Evolutionary conservation across 1,140 invertebrate genomes (phyloP).

Genomic region (Acyrthosiphon pisum): DNA sequence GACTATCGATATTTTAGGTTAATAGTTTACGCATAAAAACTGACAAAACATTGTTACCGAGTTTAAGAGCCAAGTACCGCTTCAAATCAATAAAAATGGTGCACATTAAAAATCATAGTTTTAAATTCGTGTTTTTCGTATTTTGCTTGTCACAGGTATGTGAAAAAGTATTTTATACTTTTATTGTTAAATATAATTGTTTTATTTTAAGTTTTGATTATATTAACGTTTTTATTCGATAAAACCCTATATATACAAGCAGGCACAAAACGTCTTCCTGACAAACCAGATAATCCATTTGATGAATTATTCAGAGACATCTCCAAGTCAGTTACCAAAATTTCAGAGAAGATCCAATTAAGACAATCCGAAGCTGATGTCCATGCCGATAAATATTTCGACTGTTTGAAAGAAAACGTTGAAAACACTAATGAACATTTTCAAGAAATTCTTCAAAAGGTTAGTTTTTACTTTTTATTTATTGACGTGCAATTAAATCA

Average conservation of each 20-base stretch:
- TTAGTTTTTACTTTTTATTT: conserved; percentile 33
- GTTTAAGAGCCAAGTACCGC: conserved; percentile 15
- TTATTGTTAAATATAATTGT: not conserved
- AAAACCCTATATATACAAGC: conserved; percentile 3
- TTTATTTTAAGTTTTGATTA: not conserved
- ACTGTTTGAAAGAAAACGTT: not conserved
- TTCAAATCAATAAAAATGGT: conserved; percentile 39
- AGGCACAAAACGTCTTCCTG: not conserved
- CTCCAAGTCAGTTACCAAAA: not conserved
- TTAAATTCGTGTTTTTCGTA: conserved; percentile 40
- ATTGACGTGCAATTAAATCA: not conserved
- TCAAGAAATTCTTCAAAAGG: not conserved
- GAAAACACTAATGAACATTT: not conserved
- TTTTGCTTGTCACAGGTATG: conserved; percentile 36
- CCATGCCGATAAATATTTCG: conserved; percentile 23
- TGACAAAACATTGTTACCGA: conserved; percentile 41
- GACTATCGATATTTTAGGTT: conserved; percentile 38
- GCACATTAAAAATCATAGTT: not conserved
- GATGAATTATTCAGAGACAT: conserved; percentile 32
- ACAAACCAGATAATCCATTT: not conserved
- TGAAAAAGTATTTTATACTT: not conserved
- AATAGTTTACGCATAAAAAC: conserved; percentile 57
- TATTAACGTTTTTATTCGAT: not conserved
- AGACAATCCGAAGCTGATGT: conserved; percentile 14
- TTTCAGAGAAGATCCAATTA: not conserved